These are phyloP conservation scores for Melanostoma scalare DNA, from an alignment of 2,888 invertebrate genomes.

Conservation along the genomic window DNA sequence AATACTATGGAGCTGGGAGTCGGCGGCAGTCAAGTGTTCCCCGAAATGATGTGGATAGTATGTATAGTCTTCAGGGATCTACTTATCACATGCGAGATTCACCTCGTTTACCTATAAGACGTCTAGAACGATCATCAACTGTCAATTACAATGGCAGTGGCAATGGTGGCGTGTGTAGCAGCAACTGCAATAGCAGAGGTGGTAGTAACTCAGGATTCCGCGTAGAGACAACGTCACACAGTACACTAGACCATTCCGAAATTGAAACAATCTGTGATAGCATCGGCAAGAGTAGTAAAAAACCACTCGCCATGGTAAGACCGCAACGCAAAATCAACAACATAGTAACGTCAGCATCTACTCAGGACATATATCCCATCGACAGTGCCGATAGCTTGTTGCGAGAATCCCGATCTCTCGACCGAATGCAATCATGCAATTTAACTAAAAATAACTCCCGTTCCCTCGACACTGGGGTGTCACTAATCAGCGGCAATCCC, in stretches of 20 bases:
- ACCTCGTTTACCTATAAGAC: constrained; percentile 80
- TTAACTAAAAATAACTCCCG: constrained; percentile 80
- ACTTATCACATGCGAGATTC: constrained; percentile 80
- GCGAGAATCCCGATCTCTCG: constrained; percentile 86
- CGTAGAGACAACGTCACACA: constrained; percentile 79
- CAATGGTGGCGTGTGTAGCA: constrained; percentile 56
- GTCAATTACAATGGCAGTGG: constrained; percentile 72
- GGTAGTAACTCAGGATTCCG: constrained; percentile 75
- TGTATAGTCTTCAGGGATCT: constrained; percentile 84
- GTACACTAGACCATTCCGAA: constrained; percentile 82
- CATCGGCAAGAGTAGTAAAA: constrained; percentile 76
- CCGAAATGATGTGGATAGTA: constrained; percentile 84
- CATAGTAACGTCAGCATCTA: constrained; percentile 76
- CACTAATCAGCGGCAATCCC: constrained; percentile 76
- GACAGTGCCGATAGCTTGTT: constrained; percentile 77
- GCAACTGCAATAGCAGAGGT: constrained; percentile 63
- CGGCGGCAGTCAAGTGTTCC: constrained; percentile 87
- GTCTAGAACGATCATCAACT: constrained; percentile 76
- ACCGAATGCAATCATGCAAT: constrained; percentile 84
- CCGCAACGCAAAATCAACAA: constrained; percentile 84
- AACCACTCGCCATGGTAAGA: constrained; percentile 81
- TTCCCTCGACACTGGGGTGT: constrained; percentile 79
- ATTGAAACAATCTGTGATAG: constrained; percentile 82
- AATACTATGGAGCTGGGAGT: constrained; percentile 83
- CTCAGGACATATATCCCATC: constrained; percentile 75